Base-by-base conservation (phyloP, 2,888 invertebrate species). In the Drosophila yooni region DNA sequence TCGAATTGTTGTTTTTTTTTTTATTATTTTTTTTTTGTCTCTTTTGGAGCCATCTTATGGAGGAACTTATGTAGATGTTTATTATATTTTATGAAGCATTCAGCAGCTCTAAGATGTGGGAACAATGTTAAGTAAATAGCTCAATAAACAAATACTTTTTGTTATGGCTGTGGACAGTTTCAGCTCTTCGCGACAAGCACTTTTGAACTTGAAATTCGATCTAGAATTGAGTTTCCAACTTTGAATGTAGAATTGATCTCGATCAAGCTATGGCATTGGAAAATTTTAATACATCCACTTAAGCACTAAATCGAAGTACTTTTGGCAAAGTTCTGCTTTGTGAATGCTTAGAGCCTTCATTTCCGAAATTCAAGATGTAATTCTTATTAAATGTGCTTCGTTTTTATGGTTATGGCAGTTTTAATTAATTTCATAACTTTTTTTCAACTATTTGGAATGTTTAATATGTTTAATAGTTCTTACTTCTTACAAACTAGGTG, bases 11-110 rank as follows among this genome's bases (percentile, higher is more conserved):
- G 10, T 25, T 2, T 15, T 46, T 8, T 2, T 8, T 2, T 36
- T 21, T 15, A 1, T 4, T 4, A 31, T 50, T 38, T 34, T 21
- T n/a, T 33, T 21, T 51, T 36, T n/a, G 29, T 36, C 70, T 29
- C 31, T 31, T 40, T 27, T 13, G 43, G 18, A 31, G 48, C 58
- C 15, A 54, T 54, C 53, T 46, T 46, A 25, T 46, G 46, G 15
- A 15, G 1, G 15, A 25, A 46, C 15, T 46, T 46, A 15, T 25
- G 1, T 8, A 21, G 46, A 25, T 46, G 21, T 25, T 25, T 46
- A 46, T 46, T 15, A 25, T 46, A 46, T 46, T 15, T 25, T 25
- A 46, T 46, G 21, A 4, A 15, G 46, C 46, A 25, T 25, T 25
- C 21, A 25, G 46, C 15, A 25, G 21, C 15, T 25, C 8, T 8